These are phyloP conservation scores for Charadrius vociferus DNA, from an alignment of 2,113 vertebrate species.

Conservation along the genomic window DNA sequence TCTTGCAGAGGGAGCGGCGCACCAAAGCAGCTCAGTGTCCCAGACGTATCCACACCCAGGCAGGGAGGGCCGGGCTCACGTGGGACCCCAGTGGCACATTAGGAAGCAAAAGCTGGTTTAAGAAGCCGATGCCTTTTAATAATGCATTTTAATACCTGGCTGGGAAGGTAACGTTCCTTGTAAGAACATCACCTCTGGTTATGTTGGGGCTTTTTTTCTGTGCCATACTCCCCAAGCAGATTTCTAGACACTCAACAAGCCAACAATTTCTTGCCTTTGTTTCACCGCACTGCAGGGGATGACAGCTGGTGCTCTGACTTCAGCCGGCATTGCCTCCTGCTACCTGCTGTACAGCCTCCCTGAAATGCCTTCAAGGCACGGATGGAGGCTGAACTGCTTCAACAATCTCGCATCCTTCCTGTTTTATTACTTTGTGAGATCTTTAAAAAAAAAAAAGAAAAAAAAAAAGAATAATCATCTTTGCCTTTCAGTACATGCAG, in stretches of 20 bases:
- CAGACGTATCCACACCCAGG: fast-evolving
- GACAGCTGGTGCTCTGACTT: not conserved
- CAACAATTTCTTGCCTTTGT: not conserved
- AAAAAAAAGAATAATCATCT: not conserved
- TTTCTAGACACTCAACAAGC: not conserved
- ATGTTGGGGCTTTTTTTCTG: not conserved
- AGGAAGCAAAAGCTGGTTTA: not conserved
- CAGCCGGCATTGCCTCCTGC: not conserved
- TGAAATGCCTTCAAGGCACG: not conserved
- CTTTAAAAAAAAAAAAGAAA: not conserved
- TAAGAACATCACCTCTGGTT: not conserved
- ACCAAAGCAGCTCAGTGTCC: no score
- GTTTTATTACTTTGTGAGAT: not conserved
- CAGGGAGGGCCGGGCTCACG: fast-evolving
- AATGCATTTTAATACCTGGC: not conserved
- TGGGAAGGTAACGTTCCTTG: not conserved
- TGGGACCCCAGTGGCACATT: fast-evolving
- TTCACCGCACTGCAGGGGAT: not conserved
- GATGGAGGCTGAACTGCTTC: not conserved
- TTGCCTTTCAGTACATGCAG: not conserved
- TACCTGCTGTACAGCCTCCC: not conserved
- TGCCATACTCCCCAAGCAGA: not conserved
- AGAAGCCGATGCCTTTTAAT: not conserved
- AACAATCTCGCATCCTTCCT: not conserved
- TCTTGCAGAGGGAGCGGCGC: not conserved